phyloP scores from a whole-genome alignment of 64 coral and sea anemone genomes.

The Cladopsammia gracilis region DNA sequence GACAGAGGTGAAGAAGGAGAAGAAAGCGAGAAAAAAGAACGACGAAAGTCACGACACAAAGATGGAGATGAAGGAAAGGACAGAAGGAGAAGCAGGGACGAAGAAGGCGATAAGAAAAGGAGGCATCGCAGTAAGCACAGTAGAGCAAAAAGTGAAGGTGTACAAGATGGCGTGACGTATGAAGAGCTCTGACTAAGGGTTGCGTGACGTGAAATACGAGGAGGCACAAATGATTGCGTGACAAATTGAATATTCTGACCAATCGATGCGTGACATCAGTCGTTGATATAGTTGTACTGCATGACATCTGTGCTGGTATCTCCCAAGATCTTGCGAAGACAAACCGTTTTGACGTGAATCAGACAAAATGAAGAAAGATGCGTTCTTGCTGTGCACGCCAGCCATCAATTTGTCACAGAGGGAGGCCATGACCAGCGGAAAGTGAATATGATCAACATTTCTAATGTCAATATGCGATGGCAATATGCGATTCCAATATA shows the following conservation, averaged over 20 bases:
- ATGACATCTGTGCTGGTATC: too few relatives aligned
- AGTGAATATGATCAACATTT: too few relatives aligned
- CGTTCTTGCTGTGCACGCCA: not conserved
- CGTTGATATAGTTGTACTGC: not conserved
- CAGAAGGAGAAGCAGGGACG: slow-evolving; percentile 31
- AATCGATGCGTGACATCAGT: not conserved
- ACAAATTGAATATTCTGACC: slow-evolving; percentile 54
- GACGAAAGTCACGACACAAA: slow-evolving; percentile 40
- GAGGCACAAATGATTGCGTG: not conserved
- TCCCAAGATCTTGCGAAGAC: too few relatives aligned
- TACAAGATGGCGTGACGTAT: slow-evolving; percentile 18
- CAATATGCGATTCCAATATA: not conserved
- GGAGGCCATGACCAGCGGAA: too few relatives aligned
- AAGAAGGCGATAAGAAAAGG: slow-evolving; percentile 65
- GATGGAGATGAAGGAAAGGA: slow-evolving; percentile 48
- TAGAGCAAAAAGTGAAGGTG: slow-evolving; percentile 12
- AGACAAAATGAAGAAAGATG: not conserved
- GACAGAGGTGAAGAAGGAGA: slow-evolving; percentile 59
- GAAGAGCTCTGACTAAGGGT: slow-evolving; percentile 47
- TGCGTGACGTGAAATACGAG: not conserved
- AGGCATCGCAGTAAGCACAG: slow-evolving; percentile 51
- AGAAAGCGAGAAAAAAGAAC: slow-evolving; percentile 41
- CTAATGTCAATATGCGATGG: too few relatives aligned
- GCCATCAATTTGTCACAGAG: too few relatives aligned
- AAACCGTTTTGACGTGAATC: not conserved